Evolutionary conservation across 1,140 invertebrate species (phyloP), one percentile per base, ranked within the genome.

Genomic region (Anagrus nilaparvatae): DNA sequence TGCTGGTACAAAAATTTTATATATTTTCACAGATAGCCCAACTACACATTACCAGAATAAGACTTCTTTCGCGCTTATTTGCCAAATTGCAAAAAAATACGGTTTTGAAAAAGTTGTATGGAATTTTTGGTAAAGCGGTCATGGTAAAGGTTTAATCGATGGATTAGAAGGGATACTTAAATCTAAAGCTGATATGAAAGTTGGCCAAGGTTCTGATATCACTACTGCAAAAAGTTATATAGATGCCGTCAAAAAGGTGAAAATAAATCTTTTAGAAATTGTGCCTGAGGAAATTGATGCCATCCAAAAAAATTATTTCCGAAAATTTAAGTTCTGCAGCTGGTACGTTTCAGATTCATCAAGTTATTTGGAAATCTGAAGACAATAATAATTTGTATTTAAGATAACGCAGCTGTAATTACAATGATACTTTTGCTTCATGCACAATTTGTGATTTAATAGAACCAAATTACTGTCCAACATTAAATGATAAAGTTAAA

Each of bases 81-180:
- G 30, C 30, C 16, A 3, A 17, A 17, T 31, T 31, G 30, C 30
- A 7, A 17, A 31, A 31, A 17, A 31, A 2, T 31, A 17, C 14
- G 25, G 23, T 38, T 20, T 39, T 5, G 27, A 30, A 8, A 28
- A 16, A n/a, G 23, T 44, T 14, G 29, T 28, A 12, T 44, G 34
- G 43, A 39, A 39, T 21, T 44, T 39, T 31, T 38, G 25, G 18
- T 23, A 44, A 38, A 37, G 24, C 13, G 33, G 35, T 27, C 34
- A 44, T 31, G 43, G 43, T 9, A 44, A 44, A 29, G 43, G 43
- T 16, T 16, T 25, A 16, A 16, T 39, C 4, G 43, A 44, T 21
- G 43, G 43, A 3, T 27, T 44, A 16, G 35, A 27, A 4, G 43
- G 14, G 16, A 44, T 35, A 2, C 18, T 36, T 10, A 44, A 44